Conservation (phyloP, 2,797 vertebrate genomes). For the Mallotus villosus region DNA sequence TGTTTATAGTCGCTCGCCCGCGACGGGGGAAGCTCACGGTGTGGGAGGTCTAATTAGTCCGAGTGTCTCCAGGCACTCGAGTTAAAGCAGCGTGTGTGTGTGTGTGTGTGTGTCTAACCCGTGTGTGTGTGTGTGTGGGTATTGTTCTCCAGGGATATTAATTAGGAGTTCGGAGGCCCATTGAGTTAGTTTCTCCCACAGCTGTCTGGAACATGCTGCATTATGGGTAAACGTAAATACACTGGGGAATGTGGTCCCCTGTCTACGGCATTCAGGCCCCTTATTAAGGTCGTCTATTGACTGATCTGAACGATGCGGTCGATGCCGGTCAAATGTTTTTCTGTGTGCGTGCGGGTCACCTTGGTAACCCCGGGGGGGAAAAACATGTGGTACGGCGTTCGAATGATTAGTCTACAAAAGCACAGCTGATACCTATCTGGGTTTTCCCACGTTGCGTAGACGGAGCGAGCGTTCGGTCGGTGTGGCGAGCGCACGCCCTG, state of each 20-base stretch:
- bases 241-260: not conserved
- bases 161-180: constrained; percentile 40
- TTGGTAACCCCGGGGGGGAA: constrained; percentile 36
- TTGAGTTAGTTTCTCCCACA: not conserved
- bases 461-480: not conserved
- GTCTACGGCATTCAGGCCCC: constrained; percentile 28
- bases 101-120: not conserved
- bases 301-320: constrained; percentile 43
- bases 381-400: too few relatives aligned
- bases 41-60: constrained; percentile 59
- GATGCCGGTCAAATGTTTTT: constrained; percentile 53
- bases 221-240: not conserved
- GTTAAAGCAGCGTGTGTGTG: constrained; percentile 19
- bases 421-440: constrained; percentile 57
- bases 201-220: constrained; percentile 10
- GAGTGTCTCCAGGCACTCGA: constrained; percentile 54
- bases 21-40: constrained; percentile 54
- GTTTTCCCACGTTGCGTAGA: constrained; percentile 42
- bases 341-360: constrained; percentile 31
- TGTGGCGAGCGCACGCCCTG: not conserved
- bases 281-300: constrained; percentile 36
- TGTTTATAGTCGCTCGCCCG: constrained; percentile 41
- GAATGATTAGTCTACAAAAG: constrained; percentile 38
- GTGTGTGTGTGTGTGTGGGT: not conserved
- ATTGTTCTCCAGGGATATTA: constrained; percentile 38